phyloP scores from a whole-genome alignment of 2,888 invertebrate genomes.

The Cyclophora punctaria region DNA sequence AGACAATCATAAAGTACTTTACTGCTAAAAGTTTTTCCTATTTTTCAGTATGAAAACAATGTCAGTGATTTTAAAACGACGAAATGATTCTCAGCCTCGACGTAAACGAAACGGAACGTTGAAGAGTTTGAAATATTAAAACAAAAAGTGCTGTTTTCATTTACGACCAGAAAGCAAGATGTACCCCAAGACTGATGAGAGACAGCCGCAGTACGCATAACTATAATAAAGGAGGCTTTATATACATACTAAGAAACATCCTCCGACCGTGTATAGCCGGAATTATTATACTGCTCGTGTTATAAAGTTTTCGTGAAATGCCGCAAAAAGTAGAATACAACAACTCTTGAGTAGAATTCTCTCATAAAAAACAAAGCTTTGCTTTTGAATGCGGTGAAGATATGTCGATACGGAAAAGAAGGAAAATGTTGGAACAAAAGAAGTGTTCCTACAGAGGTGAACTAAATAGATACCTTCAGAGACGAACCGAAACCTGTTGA shows the following conservation, averaged over 20 bases:
- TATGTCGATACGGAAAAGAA: background rate
- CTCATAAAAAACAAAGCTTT: constrained; percentile 22
- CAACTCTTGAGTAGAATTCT: constrained; percentile 19
- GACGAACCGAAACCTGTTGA: background rate
- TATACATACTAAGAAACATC: constrained; percentile 1
- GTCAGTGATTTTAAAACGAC: constrained; percentile 13
- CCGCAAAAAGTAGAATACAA: constrained; percentile 20
- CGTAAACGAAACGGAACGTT: constrained; percentile 6
- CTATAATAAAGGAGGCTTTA: constrained; percentile 4
- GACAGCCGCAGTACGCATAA: constrained; percentile 4
- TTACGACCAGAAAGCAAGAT: constrained; percentile 17
- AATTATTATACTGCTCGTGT: constrained; percentile 18
- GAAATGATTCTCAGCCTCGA: constrained; percentile 13
- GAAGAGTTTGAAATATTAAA: constrained; percentile 22
- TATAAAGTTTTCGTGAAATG: constrained; percentile 7
- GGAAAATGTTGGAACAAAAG: background rate
- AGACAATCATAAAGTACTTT: too few relatives aligned
- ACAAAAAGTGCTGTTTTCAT: constrained; percentile 21
- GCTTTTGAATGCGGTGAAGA: constrained; percentile 20
- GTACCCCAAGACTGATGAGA: constrained; percentile 10
- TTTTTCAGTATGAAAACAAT: constrained; percentile 5
- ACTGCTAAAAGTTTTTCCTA: background rate
- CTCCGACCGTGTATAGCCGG: constrained; percentile 3
- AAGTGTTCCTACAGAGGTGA: background rate
- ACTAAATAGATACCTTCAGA: background rate